A percentile compares a stretch with the other conserved stretches of the same genome.
phyloP scores from a whole-genome alignment of 2,797 vertebrate species.

The Atherinosoma microstoma region DNA sequence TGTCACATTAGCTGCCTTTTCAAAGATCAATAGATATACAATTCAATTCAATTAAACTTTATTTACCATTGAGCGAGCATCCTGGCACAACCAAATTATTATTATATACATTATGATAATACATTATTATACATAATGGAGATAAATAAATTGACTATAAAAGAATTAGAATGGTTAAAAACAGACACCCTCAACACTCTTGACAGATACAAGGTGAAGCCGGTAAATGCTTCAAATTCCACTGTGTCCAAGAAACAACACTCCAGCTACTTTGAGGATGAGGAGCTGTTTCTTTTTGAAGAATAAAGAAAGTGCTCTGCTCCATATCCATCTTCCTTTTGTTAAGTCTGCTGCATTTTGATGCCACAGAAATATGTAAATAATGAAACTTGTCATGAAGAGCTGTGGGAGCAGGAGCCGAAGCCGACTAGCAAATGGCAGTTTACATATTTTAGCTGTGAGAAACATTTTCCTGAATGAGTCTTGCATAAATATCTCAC shows the following conservation, averaged over 20 bases:
- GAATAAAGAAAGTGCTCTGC: conserved; percentile 79
- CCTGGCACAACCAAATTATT: no score
- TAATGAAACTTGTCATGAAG: conserved; percentile 88
- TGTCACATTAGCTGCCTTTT: no score
- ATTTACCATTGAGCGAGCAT: no score
- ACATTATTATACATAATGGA: no score
- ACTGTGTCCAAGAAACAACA: conserved; percentile 62
- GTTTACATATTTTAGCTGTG: conserved; percentile 81
- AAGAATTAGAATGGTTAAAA: neutral
- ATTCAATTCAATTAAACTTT: no score
- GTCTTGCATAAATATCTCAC: conserved; percentile 66
- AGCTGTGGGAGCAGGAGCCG: conserved; percentile 71
- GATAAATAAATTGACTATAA: neutral
- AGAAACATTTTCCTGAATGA: conserved; percentile 73
- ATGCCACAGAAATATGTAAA: conserved; percentile 88
- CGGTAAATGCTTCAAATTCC: conserved; percentile 71
- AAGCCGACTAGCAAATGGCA: conserved; percentile 60
- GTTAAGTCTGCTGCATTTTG: conserved; percentile 86
- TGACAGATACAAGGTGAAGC: conserved; percentile 56
- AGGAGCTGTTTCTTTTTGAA: conserved; percentile 81
- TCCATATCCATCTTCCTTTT: conserved; percentile 73
- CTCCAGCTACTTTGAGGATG: conserved; percentile 74
- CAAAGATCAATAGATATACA: no score
- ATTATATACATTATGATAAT: no score
- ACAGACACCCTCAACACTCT: conserved; percentile 41